Base-by-base conservation (phyloP, 2,888 invertebrate genomes). In the Lasioglossum zephyrum region DNA sequence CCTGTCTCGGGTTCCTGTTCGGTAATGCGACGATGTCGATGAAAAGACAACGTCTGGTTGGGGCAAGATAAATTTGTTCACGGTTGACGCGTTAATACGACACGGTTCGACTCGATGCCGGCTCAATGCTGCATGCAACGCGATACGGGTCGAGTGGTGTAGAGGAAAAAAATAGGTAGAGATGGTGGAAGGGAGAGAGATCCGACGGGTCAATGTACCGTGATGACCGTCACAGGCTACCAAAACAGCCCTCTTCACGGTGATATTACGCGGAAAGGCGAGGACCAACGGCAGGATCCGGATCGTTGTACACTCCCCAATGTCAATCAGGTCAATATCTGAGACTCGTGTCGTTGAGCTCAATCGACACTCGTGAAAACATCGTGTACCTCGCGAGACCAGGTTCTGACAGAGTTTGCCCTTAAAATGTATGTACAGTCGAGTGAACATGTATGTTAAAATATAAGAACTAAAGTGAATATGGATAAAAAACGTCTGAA, bases 41-140 rank as follows among this genome's bases (percentile, higher is more conserved):
- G 81, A 69, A 84, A 88, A 87, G 89, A 90, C 87, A 90, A 87
- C 81, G 90, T 90, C 90, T 90, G 90, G 79, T 82, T 41, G 80
- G 76, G 70, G 77, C 85, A 88, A 90, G 90, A 90, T 90, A 90
- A 90, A 90, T 90, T 90, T 82, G 85, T 90, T 90, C 89, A 80
- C 85, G 82, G 82, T 70, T 44, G 75, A 79, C 79, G 88, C 84
- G 86, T 87, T 87, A 83, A 87, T 87, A 84, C 80, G 84, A 49
- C 79, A 66, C 79, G 57, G 73, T 81, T 77, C 84, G 88, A 86
- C 85, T 84, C 73, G 82, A 73, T 84, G 79, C 63, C 41, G 79
- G 87, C 79, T 72, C 89, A 81, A 77, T 81, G 86, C 83, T 86
- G 82, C 86, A 79, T 81, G 77, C 84, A 76, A 75, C 76, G 77